phyloP scores from a whole-genome alignment of 2,888 invertebrate genomes.

The Nudaria mundana region DNA sequence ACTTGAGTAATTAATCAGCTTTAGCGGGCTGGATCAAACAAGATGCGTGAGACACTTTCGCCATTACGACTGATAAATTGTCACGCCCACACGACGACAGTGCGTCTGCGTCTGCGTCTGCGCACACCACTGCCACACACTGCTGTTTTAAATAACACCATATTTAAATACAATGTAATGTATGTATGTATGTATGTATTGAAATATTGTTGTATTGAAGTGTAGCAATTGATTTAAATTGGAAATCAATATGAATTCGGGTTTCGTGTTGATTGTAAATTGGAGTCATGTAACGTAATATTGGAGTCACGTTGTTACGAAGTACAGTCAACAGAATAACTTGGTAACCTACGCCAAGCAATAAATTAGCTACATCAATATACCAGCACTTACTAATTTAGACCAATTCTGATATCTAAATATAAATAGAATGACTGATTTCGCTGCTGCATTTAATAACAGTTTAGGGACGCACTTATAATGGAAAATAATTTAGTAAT shows the following conservation, averaged over 20 bases:
- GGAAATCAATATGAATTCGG: conserved; percentile 7
- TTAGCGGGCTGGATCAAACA: conserved; percentile 54
- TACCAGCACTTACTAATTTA: neutral
- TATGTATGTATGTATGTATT: no score
- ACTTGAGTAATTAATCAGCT: conserved; percentile 52
- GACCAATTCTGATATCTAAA: no score
- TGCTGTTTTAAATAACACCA: conserved; percentile 25
- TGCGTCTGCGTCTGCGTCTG: conserved; percentile 20
- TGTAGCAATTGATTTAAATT: conserved; percentile 11
- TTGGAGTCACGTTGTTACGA: neutral
- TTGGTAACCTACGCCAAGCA: neutral
- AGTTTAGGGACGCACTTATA: no score
- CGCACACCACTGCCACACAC: conserved; percentile 21
- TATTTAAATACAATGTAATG: conserved; percentile 36
- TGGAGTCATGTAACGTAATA: neutral
- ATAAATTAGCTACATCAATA: neutral
- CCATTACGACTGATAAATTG: conserved; percentile 50
- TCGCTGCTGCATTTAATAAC: no score
- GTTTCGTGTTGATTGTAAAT: neutral
- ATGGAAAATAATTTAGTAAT: no score
- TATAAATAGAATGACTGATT: no score
- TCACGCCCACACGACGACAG: conserved; percentile 45
- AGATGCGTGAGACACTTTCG: conserved; percentile 58
- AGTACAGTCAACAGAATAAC: neutral
- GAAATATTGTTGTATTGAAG: conserved; percentile 6